phyloP scores from a whole-genome alignment of 2,888 invertebrate species.

The Anodontia alba region DNA sequence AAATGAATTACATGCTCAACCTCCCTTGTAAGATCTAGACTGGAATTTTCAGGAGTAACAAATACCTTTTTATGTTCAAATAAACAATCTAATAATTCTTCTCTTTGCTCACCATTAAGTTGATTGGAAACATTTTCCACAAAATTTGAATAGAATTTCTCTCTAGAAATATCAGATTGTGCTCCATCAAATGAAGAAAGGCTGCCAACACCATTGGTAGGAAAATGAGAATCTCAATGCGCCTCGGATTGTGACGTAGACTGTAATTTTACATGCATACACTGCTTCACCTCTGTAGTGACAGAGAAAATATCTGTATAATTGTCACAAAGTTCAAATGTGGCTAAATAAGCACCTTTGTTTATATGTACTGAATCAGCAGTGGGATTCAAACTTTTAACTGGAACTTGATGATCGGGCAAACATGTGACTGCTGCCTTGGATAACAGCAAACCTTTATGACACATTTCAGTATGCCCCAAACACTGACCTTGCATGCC shows the following conservation, averaged over 20 bases:
- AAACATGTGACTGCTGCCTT: conserved; percentile 21
- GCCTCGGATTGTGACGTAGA: background rate
- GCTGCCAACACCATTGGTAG: background rate
- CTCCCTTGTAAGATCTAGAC: background rate
- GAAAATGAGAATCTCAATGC: background rate
- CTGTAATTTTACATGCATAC: background rate
- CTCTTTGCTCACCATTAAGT: background rate
- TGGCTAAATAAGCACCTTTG: conserved; percentile 14
- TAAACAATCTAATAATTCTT: background rate
- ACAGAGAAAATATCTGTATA: conserved; percentile 14
- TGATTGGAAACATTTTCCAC: background rate
- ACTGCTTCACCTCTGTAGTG: background rate
- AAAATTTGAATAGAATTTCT: background rate
- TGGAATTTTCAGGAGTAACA: background rate
- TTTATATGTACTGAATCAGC: conserved; percentile 12
- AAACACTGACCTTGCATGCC: conserved; percentile 26
- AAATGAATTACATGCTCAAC: background rate
- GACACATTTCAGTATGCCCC: conserved; percentile 6
- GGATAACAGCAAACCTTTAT: conserved; percentile 10
- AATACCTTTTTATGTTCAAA: background rate
- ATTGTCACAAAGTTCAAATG: conserved; percentile 21
- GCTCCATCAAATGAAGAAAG: background rate
- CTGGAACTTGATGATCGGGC: conserved; percentile 8
- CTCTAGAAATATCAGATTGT: background rate
- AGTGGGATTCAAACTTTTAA: conserved; percentile 23